Conservation (phyloP, 2,888 invertebrate species). For the Opisthograptis luteolata region DNA sequence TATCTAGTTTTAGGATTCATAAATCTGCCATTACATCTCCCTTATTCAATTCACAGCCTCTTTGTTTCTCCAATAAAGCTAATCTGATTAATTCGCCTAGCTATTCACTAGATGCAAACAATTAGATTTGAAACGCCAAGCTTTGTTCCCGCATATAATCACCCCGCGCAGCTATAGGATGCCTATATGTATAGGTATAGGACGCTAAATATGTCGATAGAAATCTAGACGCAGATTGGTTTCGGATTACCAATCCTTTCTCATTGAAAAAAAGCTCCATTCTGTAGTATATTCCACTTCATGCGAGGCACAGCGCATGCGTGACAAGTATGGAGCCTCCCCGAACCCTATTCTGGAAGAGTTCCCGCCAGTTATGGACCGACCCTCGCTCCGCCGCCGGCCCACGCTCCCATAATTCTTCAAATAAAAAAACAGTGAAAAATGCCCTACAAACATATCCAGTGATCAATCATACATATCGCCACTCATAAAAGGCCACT, state of each 20-base stretch:
- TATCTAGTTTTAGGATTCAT: constrained; percentile 6
- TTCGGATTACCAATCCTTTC: constrained; percentile 37
- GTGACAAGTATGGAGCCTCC: constrained; percentile 42
- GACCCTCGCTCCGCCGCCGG: constrained; percentile 32
- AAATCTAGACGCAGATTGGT: constrained; percentile 7
- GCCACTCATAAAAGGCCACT: neutral
- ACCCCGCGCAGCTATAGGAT: neutral
- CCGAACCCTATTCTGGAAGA: constrained; percentile 41
- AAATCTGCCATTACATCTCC: constrained; percentile 9
- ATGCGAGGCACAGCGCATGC: constrained; percentile 62
- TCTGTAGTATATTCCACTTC: constrained; percentile 32
- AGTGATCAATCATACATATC: constrained; percentile 8
- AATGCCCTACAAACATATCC: constrained; percentile 11
- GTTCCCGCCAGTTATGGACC: constrained; percentile 38
- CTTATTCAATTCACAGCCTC: constrained; percentile 12
- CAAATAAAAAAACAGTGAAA: constrained; percentile 23
- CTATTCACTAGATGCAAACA: neutral
- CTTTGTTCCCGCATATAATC: constrained; percentile 12
- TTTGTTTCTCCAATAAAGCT: constrained; percentile 18
- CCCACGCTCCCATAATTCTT: constrained; percentile 4
- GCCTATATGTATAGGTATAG: constrained; percentile 2
- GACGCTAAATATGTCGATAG: constrained; percentile 21
- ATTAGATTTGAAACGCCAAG: constrained; percentile 1
- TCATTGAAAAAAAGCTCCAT: constrained; percentile 50
- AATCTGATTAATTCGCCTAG: constrained; percentile 18